phyloP scores from a whole-genome alignment of 1,140 invertebrate species.

The Drosophila parabipectinata region DNA sequence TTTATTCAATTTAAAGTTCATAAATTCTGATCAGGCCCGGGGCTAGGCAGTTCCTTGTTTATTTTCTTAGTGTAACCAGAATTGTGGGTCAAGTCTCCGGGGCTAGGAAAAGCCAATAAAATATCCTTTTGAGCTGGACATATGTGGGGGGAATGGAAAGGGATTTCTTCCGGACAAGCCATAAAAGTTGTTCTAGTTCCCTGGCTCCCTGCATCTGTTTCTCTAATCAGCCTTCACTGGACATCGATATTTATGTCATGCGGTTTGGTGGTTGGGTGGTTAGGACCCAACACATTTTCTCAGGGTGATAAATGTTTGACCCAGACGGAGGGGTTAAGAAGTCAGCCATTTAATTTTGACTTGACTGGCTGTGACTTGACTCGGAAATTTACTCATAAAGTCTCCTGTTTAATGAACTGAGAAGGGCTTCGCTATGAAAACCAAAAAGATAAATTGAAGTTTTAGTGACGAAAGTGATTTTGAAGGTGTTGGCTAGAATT shows the following conservation, averaged over 20 bases:
- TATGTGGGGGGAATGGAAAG: constrained; percentile 18
- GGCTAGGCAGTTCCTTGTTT: constrained; percentile 4
- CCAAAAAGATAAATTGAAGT: background rate
- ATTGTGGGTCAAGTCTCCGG: constrained; percentile 26
- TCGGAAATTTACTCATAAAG: constrained; percentile 27
- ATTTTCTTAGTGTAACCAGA: constrained; percentile 27
- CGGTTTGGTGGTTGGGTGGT: constrained; percentile 9
- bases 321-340: constrained; percentile 9
- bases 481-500: constrained; percentile 9
- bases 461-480: background rate
- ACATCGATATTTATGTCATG: constrained; percentile 74
- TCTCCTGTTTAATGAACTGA: constrained; percentile 31
- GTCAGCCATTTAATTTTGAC: constrained; percentile 15
- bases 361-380: constrained; percentile 23
- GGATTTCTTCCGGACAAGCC: constrained; percentile 20
- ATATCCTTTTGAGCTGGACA: constrained; percentile 9
- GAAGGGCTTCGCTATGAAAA: background rate
- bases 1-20: constrained; percentile 4
- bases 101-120: constrained; percentile 36
- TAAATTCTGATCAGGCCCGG: background rate
- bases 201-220: background rate
- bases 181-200: constrained; percentile 34
- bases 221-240: constrained; percentile 39
- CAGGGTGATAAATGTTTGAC: constrained; percentile 50
- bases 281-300: constrained; percentile 46